Base-by-base conservation (phyloP, 2,113 vertebrate species). In the Bufo gargarizans region DNA sequence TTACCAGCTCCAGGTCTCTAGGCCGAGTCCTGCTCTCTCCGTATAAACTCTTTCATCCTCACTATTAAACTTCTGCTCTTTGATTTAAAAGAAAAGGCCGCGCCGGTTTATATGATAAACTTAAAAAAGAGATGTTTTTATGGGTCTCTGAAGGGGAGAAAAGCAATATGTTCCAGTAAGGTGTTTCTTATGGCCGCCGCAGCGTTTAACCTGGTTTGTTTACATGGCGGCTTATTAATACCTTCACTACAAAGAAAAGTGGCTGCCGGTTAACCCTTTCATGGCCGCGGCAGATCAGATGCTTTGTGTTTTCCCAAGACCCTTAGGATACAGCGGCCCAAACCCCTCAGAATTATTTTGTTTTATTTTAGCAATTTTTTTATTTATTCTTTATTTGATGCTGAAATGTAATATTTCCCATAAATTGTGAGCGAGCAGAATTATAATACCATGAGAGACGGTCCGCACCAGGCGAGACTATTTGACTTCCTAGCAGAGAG, bases 71-170 rank as follows among this genome's bases (percentile, higher is more conserved):
- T 50, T 49, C 56, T 77, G 58, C 63, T 83, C 87, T 89, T 89
- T 89, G 87, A 84, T 89, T 88, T 88, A 12, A 67, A 55, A 77
- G 81, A 89, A 89, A 89, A 82, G 81, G 61, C 56, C 22, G 87
- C 19, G 67, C n/a, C 13, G 80, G 10, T 88, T 88, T 89, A 89
- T 84, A 84, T 74, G 87, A 89, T 89, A 89, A 86, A 89, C 59
- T 84, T 78, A 56, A 84, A 71, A 77, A 84, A 88, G 58, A 82
- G 81, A 84, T 88, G 71, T 84, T 88, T 80, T 88, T 88, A 88
- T 67, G 76, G 45, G 81, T 55, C 87, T 88, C 81, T 6, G 63
- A 77, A 88, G 87, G 81, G 81, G 81, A 63, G 82, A 77, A 47
- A 76, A 88, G 87, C 87, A 83, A 88, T 88, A 88, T 88, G 87